A percentile compares a stretch with the other conserved stretches of the same genome.
These are phyloP conservation scores for Empidonax traillii DNA, from an alignment of 2,113 vertebrate genomes.

Conservation along the genomic window DNA sequence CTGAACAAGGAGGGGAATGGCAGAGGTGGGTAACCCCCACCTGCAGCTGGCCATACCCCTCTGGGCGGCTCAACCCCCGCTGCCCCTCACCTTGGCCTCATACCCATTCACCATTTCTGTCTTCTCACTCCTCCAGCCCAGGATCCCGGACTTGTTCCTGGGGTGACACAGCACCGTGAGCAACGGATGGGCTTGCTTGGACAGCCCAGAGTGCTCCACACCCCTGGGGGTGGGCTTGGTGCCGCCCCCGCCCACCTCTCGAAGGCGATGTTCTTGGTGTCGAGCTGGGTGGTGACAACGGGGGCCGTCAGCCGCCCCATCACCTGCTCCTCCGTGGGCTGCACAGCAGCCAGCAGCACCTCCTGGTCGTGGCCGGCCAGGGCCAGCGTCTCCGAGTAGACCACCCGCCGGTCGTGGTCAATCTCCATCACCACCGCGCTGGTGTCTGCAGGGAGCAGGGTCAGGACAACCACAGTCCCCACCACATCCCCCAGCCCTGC, in stretches of 20 bases:
- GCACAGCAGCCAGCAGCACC: constrained; percentile 84
- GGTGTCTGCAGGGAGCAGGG: constrained; percentile 74
- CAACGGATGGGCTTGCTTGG: rapidly evolving
- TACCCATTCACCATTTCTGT: constrained; percentile 94
- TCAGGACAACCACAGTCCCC: not conserved
- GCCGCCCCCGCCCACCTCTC: constrained; percentile 82
- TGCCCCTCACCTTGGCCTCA: constrained; percentile 89
- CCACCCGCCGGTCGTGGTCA: constrained; percentile 93
- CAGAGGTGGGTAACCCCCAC: not conserved
- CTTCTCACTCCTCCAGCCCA: constrained; percentile 98
- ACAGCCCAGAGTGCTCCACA: not conserved
- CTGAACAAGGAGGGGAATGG: constrained; percentile 55
- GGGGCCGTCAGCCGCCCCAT: constrained; percentile 88
- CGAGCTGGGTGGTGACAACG: constrained; percentile 93
- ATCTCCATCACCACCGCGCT: constrained; percentile 97
- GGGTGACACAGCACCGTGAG: not conserved
- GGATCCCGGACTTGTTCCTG: constrained; percentile 96
- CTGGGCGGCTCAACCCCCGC: not conserved
- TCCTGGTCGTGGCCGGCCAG: constrained; percentile 82
- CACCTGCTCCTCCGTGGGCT: constrained; percentile 95
- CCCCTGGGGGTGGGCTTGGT: rapidly evolving
- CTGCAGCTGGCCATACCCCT: rapidly evolving
- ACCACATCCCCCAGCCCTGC: rapidly evolving
- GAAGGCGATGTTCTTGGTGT: constrained; percentile 96
- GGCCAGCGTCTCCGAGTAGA: constrained; percentile 90